Evolutionary conservation across 1,140 invertebrate genomes (phyloP), one percentile per base, ranked within the genome.

Genomic region (Bombus cullumanus): DNA sequence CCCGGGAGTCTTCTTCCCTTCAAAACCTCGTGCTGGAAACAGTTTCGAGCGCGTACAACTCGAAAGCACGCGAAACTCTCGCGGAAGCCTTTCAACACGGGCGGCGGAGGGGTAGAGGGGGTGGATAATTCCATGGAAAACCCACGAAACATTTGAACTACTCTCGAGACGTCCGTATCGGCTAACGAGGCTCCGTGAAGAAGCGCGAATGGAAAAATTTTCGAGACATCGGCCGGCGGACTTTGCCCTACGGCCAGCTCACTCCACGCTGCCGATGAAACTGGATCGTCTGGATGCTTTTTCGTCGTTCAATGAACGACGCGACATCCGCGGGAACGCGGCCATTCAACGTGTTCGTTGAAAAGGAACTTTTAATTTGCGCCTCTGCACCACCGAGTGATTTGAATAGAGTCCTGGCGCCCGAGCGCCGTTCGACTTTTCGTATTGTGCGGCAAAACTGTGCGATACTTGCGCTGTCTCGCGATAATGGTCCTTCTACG

Each of bases 161-260:
- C 71, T n/a, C 82, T 84, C 75, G 82, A 79, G 84, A 31, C 74
- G 69, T 41, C 13, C 28, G 83, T 88, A 89, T 89, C 86, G 78
- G 73, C 66, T 89, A 89, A 72, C 79, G 88, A 74, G 87, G 39
- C 31, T 25, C 34, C 22, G 69, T 34, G 34, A 84, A 84, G 75
- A 83, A 82, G 43, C 64, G 82, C 66, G 53, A 43, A 71, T 71
- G n/a, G 75, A 47, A 62, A n/a, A 79, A 83, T 79, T 84, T 84
- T 79, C 83, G 83, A 84, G 83, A 78, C 66, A 28, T 71, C 66
- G 47, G 13, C 13, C 28, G 22, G n/a, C 39, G 69, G 64, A 83
- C 41, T 73, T 53, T 68, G 34, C 59, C 59, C 22, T 10, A 3
- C 12, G 39, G 41, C 2, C 57, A n/a, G 31, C 31, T 5, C 69